Evolutionary conservation across 1,140 invertebrate genomes (phyloP).

Genomic region (Melitaea cinxia): DNA sequence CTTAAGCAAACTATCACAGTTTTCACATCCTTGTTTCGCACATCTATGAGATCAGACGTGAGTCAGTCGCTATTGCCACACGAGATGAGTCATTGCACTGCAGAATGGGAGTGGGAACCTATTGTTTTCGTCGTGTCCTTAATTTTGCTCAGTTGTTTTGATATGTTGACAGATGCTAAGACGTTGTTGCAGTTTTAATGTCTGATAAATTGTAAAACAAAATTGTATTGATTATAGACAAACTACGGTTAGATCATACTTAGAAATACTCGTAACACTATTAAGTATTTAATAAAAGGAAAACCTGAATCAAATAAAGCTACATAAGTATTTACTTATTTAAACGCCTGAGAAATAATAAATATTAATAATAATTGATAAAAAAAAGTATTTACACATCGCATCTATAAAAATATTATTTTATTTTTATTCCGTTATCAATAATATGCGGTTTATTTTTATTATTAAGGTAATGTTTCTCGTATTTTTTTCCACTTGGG

Average conservation of each 20-base stretch:
- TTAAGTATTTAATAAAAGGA: too few species aligned
- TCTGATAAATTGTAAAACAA: not conserved
- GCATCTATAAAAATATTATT: constrained; percentile 1
- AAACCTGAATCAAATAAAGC: too few species aligned
- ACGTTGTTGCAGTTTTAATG: constrained; percentile 1
- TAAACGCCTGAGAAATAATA: not conserved
- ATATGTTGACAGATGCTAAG: constrained; percentile 33
- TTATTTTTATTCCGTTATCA: not conserved
- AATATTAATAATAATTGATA: not conserved
- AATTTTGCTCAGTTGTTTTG: constrained; percentile 58
- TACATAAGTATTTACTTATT: too few species aligned
- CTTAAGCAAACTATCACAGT: constrained; percentile 2
- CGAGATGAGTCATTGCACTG: constrained; percentile 64
- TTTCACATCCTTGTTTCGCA: constrained; percentile 46
- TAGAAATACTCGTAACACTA: too few species aligned
- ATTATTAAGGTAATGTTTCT: constrained; percentile 11
- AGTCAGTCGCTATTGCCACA: constrained; percentile 47
- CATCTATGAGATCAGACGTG: constrained; percentile 59
- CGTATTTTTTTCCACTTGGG: constrained; percentile 49
- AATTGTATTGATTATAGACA: too few species aligned
- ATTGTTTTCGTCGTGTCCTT: constrained; percentile 68
- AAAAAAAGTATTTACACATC: not conserved
- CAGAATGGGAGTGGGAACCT: constrained; percentile 67
- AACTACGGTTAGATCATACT: too few species aligned
- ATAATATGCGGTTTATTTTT: constrained; percentile 9